A percentile compares a stretch with the other conserved stretches of the same genome.
Conservation (phyloP, 2,888 invertebrate species). For the Meteorus cinctellus region DNA sequence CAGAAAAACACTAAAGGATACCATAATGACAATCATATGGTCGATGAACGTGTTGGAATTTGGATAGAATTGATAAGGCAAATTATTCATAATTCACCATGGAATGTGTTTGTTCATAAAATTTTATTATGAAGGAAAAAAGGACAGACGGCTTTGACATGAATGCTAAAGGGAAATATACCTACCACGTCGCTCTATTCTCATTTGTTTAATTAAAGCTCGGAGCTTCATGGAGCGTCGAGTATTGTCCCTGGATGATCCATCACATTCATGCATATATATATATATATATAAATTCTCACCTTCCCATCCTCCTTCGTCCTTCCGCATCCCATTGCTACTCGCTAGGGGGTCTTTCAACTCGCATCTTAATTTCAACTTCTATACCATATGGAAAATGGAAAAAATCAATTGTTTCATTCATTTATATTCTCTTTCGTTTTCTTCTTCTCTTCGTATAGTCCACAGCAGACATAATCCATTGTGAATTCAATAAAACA, state of each 20-base stretch:
- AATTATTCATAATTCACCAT: background rate
- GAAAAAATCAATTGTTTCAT: background rate
- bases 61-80: background rate
- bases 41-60: background rate
- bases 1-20: background rate
- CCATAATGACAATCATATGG: background rate
- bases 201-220: conserved; percentile 28
- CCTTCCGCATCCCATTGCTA: background rate
- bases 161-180: conserved; percentile 10
- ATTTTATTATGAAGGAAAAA: background rate
- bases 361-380: background rate
- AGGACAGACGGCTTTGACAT: background rate
- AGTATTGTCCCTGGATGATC: conserved; percentile 22
- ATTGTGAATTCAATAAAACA: too few relatives aligned
- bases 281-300: background rate
- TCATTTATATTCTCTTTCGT: too few relatives aligned
- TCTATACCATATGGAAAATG: background rate
- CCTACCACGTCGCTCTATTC: conserved; percentile 16
- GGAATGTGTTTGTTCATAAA: conserved; percentile 10
- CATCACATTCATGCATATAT: conserved; percentile 11
- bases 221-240: conserved; percentile 18
- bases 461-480: too few relatives aligned
- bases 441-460: too few relatives aligned
- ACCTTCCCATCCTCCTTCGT: background rate
- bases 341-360: background rate